These are phyloP conservation scores for Limanda limanda DNA, from an alignment of 2,113 vertebrate genomes.

Conservation along the genomic window DNA sequence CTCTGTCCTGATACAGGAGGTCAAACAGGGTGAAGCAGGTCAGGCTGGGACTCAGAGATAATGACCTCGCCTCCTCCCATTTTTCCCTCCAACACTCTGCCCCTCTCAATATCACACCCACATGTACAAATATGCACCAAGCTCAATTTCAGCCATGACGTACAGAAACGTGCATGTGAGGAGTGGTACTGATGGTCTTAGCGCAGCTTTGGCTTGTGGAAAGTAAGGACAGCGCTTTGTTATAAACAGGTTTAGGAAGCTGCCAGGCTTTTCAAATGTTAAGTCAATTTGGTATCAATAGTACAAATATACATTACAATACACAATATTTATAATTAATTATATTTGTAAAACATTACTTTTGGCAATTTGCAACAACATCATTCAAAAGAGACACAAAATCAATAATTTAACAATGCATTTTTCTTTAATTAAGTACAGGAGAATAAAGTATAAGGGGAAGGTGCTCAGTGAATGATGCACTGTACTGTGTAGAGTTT, in stretches of 20 bases:
- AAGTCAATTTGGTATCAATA: neutral
- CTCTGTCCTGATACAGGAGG: slow-evolving; percentile 54
- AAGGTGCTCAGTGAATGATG: neutral
- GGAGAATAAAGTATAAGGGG: neutral
- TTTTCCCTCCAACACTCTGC: slow-evolving; percentile 6
- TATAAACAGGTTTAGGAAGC: too few species aligned
- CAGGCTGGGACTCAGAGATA: slow-evolving; percentile 75
- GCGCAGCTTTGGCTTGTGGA: neutral
- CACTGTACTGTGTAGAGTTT: neutral
- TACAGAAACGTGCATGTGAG: neutral
- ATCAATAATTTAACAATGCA: neutral
- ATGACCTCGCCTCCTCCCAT: slow-evolving; percentile 30
- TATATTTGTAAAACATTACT: neutral
- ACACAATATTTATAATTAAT: too few species aligned
- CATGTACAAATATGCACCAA: neutral
- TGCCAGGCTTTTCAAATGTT: neutral
- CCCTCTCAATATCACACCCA: slow-evolving; percentile 39
- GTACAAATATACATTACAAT: neutral
- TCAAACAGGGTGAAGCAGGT: slow-evolving; percentile 36
- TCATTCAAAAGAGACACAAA: neutral
- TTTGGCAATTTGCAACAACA: neutral
- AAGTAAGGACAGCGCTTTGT: neutral
- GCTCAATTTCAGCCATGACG: neutral
- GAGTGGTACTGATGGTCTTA: too few species aligned
- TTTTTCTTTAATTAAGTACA: neutral